Evolutionary conservation across 1,140 invertebrate genomes (phyloP), one percentile per base, ranked within the genome.

Genomic region (Drosophila kikkawai): DNA sequence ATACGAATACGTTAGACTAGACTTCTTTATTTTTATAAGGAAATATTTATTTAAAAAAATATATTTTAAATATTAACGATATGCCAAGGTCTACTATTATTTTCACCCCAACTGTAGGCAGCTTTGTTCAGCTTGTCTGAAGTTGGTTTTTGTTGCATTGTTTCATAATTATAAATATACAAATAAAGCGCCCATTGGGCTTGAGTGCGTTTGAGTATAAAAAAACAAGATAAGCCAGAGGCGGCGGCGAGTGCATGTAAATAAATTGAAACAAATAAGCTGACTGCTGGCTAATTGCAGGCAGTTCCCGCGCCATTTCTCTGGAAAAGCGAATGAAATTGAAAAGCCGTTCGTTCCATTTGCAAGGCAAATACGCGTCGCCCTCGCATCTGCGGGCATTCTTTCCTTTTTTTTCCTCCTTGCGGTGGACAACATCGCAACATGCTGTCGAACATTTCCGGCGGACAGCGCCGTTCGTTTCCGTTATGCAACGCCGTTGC

Each of bases 371-470:
- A 84, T 78, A 77, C 37, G 19, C 22, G 42, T 19, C 37, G 48
- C 12, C 59, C 53, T 32, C 50, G 64, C 15, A 26, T 17, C 22
- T 39, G 41, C 41, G 53, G 56, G 17, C 17, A 13, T 63, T 50
- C 47, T 50, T 26, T 36, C 9, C 22, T 48, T 26, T 44, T 80
- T 56, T 55, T 70, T 53, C 34, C 64, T 44, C 44, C 50, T 53
- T 41, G 50, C 61, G 55, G 53, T 69, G 29, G 75, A 70, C 67
- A 65, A 63, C 68, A 65, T 65, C 68, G 90, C 90, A 91, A 90
- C 90, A 91, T 91, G 86, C 91, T 91, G 90, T 91, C 80, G 82
- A 86, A 91, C 90, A 91, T 91, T 81, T 83, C 90, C 90, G 80
- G 73, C 57, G 61, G 51, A 48, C 73, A 78, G 65, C 50, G 69